Evolutionary conservation across 1,140 invertebrate genomes (phyloP).

Genomic region (Eulimnadia texana): DNA sequence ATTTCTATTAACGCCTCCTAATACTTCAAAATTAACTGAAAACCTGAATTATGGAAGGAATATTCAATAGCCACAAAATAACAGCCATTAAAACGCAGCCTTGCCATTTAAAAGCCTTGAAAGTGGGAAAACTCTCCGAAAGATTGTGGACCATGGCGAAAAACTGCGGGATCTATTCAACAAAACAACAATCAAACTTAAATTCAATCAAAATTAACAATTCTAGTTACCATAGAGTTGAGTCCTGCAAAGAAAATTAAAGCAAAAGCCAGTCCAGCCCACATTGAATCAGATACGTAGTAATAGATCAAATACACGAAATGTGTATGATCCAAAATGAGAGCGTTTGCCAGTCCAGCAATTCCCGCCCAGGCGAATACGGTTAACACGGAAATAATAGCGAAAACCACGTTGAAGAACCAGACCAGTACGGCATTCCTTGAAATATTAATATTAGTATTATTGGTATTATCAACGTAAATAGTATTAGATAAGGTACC

Average conservation of each 20-base stretch:
- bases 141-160: constrained; percentile 6
- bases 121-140: constrained; percentile 4
- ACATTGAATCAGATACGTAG: constrained; percentile 2
- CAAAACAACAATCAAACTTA: background rate
- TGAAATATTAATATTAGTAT: background rate
- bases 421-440: constrained; percentile 12
- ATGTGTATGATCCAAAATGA: background rate
- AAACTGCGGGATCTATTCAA: constrained; percentile 3
- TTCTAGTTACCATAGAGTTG: constrained; percentile 7
- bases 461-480: background rate
- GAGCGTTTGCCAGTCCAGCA: background rate
- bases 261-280: constrained; percentile 6
- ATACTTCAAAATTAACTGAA: no score
- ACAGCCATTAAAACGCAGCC: background rate
- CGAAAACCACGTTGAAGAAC: constrained; percentile 12
- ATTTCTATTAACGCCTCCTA: no score
- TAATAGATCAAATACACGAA: constrained; percentile 13
- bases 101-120: background rate
- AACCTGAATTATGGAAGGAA: constrained; percentile 2
- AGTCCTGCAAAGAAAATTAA: constrained; percentile 13
- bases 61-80: background rate
- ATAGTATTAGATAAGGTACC: background rate
- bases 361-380: constrained; percentile 11
- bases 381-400: constrained; percentile 3
- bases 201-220: background rate